A percentile compares a stretch with the other conserved stretches of the same genome.
phyloP scores from a whole-genome alignment of 2,113 vertebrate genomes.

The Pitta sordida region DNA sequence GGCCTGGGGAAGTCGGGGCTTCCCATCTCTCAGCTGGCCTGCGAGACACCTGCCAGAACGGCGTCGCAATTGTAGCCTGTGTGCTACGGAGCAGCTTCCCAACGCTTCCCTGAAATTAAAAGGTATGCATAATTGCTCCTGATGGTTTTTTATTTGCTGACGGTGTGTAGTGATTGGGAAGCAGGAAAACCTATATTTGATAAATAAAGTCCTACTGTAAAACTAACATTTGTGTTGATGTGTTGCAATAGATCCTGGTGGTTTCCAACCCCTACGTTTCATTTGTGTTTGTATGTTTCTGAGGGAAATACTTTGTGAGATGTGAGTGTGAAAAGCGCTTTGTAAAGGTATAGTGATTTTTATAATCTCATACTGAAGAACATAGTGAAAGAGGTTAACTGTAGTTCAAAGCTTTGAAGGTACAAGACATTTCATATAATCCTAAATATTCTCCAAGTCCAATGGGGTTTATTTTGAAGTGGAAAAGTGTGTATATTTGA shows the following conservation, averaged over 20 bases:
- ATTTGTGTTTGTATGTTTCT: neutral
- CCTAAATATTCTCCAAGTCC: neutral
- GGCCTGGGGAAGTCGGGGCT: neutral
- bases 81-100: neutral
- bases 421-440: neutral
- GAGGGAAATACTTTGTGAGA: neutral
- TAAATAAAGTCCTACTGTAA: neutral
- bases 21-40: neutral
- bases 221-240: neutral
- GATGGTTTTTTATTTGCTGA: neutral
- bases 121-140: neutral
- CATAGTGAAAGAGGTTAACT: neutral
- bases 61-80: neutral
- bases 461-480: neutral
- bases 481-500: neutral
- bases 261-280: neutral
- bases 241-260: neutral
- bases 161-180: neutral
- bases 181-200: neutral
- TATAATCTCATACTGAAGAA: neutral
- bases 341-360: neutral
- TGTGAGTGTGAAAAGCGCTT: neutral
- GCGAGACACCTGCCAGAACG: neutral
- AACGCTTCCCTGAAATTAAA: neutral
- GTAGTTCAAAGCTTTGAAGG: neutral